phyloP scores from a whole-genome alignment of 1,140 invertebrate genomes.

The Drosophila repletoides region DNA sequence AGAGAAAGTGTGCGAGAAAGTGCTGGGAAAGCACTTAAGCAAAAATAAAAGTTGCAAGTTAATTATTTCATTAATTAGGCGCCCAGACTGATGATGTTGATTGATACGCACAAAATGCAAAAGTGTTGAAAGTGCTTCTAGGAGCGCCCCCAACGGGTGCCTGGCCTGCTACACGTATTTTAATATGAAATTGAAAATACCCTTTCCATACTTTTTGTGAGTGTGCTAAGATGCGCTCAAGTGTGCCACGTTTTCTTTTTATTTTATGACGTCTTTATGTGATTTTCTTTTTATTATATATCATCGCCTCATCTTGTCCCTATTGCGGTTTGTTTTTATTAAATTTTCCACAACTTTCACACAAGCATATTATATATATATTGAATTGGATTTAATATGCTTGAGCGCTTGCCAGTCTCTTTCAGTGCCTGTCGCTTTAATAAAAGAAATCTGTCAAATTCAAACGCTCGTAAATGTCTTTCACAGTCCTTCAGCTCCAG shows the following conservation, averaged over 20 bases:
- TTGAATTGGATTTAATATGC: slow-evolving; percentile 53
- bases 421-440: slow-evolving; percentile 68
- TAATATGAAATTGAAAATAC: neutral
- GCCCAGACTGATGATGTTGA: slow-evolving; percentile 45
- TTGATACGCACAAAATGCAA: slow-evolving; percentile 38
- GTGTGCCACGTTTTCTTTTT: slow-evolving; percentile 48
- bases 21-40: slow-evolving; percentile 55
- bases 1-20: slow-evolving; percentile 25
- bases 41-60: slow-evolving; percentile 61
- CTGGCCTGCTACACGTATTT: neutral
- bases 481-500: slow-evolving; percentile 33
- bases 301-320: slow-evolving; percentile 19
- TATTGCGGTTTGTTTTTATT: slow-evolving; percentile 67
- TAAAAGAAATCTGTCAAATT: slow-evolving; percentile 81
- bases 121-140: slow-evolving; percentile 45
- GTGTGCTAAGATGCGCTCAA: slow-evolving; percentile 45
- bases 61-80: slow-evolving; percentile 64
- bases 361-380: neutral
- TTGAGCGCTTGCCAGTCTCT: slow-evolving; percentile 53
- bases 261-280: slow-evolving; percentile 69
- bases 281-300: slow-evolving; percentile 42
- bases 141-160: neutral
- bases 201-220: neutral
- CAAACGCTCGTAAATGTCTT: slow-evolving; percentile 78
- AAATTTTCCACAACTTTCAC: slow-evolving; percentile 41